Evolutionary conservation across 1,140 invertebrate species (phyloP).

Genomic region (Tribolium madens): DNA sequence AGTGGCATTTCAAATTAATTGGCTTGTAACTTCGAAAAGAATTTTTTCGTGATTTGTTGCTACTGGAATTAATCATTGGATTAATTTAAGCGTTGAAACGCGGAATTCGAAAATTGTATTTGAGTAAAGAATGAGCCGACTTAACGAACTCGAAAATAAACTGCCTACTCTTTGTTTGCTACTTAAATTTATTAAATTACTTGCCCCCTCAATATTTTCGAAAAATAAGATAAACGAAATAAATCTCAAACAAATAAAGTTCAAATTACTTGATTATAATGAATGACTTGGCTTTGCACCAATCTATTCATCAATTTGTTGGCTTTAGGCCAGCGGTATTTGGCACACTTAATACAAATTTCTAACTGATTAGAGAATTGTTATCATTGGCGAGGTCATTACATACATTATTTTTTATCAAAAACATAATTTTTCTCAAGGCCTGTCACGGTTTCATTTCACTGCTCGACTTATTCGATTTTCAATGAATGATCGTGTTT

Average conservation of each 20-base stretch:
- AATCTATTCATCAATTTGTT: constrained; percentile 4
- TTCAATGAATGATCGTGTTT: background rate
- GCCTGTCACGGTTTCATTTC: background rate
- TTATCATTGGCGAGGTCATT: too few relatives aligned
- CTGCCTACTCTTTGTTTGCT: constrained; percentile 10
- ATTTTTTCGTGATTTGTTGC: background rate
- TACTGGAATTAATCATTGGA: constrained; percentile 13
- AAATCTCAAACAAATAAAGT: background rate
- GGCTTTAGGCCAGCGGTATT: background rate
- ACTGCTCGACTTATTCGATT: background rate
- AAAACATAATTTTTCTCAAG: background rate
- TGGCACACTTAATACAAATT: background rate
- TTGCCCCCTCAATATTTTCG: background rate
- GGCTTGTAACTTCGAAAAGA: background rate
- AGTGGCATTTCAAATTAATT: constrained; percentile 29
- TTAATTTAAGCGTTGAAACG: constrained; percentile 6
- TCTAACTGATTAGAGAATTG: background rate
- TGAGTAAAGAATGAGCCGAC: constrained; percentile 14
- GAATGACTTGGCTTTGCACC: background rate
- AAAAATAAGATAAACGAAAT: background rate
- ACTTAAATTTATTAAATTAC: constrained; percentile 37
- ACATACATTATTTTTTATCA: too few relatives aligned
- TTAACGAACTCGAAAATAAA: constrained; percentile 38
- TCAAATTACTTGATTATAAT: background rate
- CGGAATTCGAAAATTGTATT: constrained; percentile 35